phyloP scores from a whole-genome alignment of 2,797 vertebrate genomes.

The Malacoraja senta region DNA sequence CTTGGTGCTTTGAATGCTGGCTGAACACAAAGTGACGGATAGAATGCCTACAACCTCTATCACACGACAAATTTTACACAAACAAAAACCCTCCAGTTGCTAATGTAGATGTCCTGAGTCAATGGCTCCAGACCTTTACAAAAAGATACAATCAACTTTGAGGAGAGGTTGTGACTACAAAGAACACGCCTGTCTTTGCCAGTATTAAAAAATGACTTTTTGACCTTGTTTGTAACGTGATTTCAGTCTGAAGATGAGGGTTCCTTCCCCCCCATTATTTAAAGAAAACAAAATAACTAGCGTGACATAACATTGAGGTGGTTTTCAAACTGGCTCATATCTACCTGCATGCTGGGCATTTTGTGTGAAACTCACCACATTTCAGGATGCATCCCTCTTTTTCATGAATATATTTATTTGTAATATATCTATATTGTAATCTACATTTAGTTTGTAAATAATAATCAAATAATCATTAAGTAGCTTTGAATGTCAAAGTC shows the following conservation, averaged over 20 bases:
- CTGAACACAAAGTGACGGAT: conserved; percentile 34
- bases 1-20: conserved; percentile 7
- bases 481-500: not conserved
- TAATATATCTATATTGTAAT: too few relatives aligned
- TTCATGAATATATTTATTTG: not conserved
- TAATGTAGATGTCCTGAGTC: conserved; percentile 54
- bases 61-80: conserved; percentile 58
- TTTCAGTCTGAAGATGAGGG: conserved; percentile 46
- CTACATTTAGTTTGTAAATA: not conserved
- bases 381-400: not conserved
- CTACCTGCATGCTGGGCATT: not conserved
- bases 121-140: conserved; percentile 46
- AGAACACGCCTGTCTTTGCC: conserved; percentile 45
- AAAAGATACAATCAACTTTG: conserved; percentile 58
- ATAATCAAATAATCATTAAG: not conserved
- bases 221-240: conserved; percentile 41
- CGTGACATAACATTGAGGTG: conserved; percentile 41
- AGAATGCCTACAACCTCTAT: conserved; percentile 54
- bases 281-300: conserved; percentile 47
- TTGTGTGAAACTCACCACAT: not conserved
- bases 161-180: conserved; percentile 57
- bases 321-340: conserved; percentile 43
- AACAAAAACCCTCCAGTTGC: conserved; percentile 55
- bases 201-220: conserved; percentile 41
- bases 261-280: conserved; percentile 46